A percentile compares a stretch with the other conserved stretches of the same genome.
Evolutionary conservation across 2,797 vertebrate species (phyloP).

Genomic region (Acanthopagrus latus): DNA sequence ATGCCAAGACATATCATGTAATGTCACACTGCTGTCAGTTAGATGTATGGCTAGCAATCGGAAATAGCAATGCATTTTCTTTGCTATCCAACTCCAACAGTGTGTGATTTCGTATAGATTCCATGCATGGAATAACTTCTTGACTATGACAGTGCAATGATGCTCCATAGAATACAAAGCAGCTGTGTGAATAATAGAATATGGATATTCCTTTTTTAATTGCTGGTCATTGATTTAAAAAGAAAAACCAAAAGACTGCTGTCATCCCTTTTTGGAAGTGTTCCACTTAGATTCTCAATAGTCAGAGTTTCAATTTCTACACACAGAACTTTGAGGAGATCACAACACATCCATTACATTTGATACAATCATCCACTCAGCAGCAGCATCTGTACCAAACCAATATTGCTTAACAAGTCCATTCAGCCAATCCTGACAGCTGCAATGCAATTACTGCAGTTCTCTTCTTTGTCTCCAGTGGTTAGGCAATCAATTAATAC

Average conservation of each 20-base stretch:
- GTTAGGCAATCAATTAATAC: constrained; percentile 67
- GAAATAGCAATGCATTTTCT: constrained; percentile 51
- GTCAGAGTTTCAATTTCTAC: neutral
- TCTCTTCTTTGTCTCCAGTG: constrained; percentile 56
- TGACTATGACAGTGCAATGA: neutral
- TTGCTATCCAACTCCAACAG: constrained; percentile 44
- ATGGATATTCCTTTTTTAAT: neutral
- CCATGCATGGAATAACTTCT: constrained; percentile 29
- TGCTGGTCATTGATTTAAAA: constrained; percentile 11
- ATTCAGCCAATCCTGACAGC: constrained; percentile 52
- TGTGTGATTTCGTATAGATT: constrained; percentile 24
- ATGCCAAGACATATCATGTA: constrained; percentile 19
- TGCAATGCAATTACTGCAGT: constrained; percentile 55
- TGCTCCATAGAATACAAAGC: constrained; percentile 8
- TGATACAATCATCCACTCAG: constrained; percentile 32
- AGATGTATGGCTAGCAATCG: constrained; percentile 31
- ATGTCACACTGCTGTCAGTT: constrained; percentile 24
- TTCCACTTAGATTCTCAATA: no score
- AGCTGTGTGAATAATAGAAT: constrained; percentile 10
- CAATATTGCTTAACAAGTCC: constrained; percentile 50
- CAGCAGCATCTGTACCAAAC: constrained; percentile 38
- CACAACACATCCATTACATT: neutral
- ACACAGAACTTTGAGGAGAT: constrained; percentile 6
- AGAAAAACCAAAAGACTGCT: neutral
- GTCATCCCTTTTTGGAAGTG: neutral